Evolutionary conservation across 2,888 invertebrate genomes (phyloP).

Genomic region (Xestia c-nigrum): DNA sequence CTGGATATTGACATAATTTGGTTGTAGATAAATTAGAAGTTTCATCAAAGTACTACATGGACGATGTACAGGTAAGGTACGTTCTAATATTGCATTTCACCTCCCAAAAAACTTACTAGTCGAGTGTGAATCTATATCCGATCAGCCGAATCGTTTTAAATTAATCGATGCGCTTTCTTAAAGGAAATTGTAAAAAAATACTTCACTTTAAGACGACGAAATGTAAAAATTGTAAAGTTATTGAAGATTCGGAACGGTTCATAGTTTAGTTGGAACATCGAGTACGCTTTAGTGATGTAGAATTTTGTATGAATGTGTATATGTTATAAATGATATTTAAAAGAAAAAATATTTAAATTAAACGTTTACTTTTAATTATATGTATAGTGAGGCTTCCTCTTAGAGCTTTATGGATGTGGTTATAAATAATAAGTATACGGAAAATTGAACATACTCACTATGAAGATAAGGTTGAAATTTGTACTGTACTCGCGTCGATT

Average conservation of each 20-base stretch:
- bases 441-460: constrained; percentile 88
- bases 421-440: constrained; percentile 86
- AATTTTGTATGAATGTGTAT: constrained; percentile 87
- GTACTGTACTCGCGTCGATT: constrained; percentile 77
- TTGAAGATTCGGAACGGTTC: constrained; percentile 70
- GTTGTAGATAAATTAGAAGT: background rate
- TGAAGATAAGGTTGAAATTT: constrained; percentile 81
- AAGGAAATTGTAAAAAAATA: constrained; percentile 71
- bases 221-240: constrained; percentile 73
- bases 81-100: constrained; percentile 68
- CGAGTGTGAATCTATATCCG: constrained; percentile 85
- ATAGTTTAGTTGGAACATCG: constrained; percentile 82
- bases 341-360: constrained; percentile 73
- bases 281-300: constrained; percentile 85
- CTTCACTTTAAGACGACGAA: constrained; percentile 64
- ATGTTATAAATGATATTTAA: constrained; percentile 87
- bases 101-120: constrained; percentile 82
- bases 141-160: constrained; percentile 72
- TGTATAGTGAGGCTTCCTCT: constrained; percentile 90
- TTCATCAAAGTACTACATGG: constrained; percentile 14
- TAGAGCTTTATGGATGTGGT: constrained; percentile 89
- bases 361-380: constrained; percentile 82
- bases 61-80: constrained; percentile 35
- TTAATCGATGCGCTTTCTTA: constrained; percentile 72
- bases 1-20: background rate